Evolutionary conservation across 64 coral and sea anemone species (phyloP).

Genomic region (Platygyra sinensis): DNA sequence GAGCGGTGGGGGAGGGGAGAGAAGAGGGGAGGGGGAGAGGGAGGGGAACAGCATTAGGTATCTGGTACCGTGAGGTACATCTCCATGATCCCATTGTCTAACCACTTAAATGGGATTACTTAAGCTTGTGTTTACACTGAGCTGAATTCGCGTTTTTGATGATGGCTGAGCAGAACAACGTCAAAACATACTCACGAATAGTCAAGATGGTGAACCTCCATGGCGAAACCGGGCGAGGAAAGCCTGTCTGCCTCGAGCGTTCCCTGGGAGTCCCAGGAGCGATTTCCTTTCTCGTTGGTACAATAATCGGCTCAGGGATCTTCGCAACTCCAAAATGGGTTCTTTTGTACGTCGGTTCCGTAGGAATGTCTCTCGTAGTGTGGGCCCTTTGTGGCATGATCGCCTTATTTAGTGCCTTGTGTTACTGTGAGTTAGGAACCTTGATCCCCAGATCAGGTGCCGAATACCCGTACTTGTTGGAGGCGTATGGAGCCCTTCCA

Average conservation of each 20-base stretch:
- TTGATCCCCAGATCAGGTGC: conserved; percentile 65
- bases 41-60: too few relatives aligned
- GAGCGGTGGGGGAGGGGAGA: too few relatives aligned
- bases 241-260: conserved; percentile 9
- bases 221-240: too few relatives aligned
- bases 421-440: conserved; percentile 72
- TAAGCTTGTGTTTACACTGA: too few relatives aligned
- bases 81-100: too few relatives aligned
- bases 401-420: conserved; percentile 55
- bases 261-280: conserved; percentile 51
- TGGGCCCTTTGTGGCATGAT: conserved; percentile 64
- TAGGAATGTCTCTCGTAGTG: conserved; percentile 64
- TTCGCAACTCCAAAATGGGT: conserved; percentile 69
- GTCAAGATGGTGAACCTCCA: too few relatives aligned
- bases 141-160: too few relatives aligned
- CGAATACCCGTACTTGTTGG: conserved; percentile 75
- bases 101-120: too few relatives aligned
- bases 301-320: conserved; percentile 70
- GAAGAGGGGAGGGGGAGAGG: too few relatives aligned
- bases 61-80: too few relatives aligned
- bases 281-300: conserved; percentile 72
- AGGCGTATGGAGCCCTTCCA: conserved; percentile 71
- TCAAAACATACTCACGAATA: too few relatives aligned
- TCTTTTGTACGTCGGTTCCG: conserved; percentile 33
- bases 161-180: too few relatives aligned